These are phyloP conservation scores for Liparis tanakae DNA, from an alignment of 2,797 vertebrate species.

Conservation along the genomic window DNA sequence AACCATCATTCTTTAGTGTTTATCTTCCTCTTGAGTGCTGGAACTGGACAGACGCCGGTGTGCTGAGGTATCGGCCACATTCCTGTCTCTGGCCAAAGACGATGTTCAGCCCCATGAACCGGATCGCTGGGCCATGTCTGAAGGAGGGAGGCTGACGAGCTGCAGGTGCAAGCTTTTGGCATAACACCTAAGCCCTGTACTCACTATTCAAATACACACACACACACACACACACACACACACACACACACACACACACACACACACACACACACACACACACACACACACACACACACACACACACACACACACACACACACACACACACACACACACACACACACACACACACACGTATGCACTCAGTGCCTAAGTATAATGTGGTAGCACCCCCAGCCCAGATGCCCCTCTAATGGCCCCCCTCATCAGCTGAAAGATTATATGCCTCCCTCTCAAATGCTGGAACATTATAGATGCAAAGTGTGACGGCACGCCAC, in stretches of 20 bases:
- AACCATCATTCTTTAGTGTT: conserved; percentile 5
- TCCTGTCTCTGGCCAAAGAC: conserved; percentile 27
- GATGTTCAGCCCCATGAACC: conserved; percentile 25
- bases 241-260: conserved; percentile 6
- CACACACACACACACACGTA: conserved; percentile 4
- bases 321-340: conserved; percentile 21
- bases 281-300: conserved; percentile 19
- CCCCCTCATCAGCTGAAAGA: conserved; percentile 49
- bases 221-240: conserved; percentile 3
- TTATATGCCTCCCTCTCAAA: conserved; percentile 54
- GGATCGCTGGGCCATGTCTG: conserved; percentile 53
- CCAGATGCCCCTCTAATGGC: conserved; percentile 63
- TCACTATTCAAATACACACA: conserved; percentile 30
- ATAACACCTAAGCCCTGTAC: conserved; percentile 31
- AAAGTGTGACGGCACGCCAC: conserved; percentile 8
- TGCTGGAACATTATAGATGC: conserved; percentile 48
- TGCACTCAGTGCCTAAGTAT: conserved; percentile 4
- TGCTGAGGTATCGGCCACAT: conserved; percentile 34
- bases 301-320: conserved; percentile 11
- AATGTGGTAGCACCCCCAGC: conserved; percentile 33
- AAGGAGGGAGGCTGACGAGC: conserved; percentile 58
- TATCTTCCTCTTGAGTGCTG: conserved; percentile 15
- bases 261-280: conserved; percentile 21
- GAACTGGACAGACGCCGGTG: background rate
- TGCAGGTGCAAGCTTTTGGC: conserved; percentile 69